These are phyloP conservation scores for Spodoptera exigua DNA, from an alignment of 2,888 invertebrate species.

Conservation along the genomic window DNA sequence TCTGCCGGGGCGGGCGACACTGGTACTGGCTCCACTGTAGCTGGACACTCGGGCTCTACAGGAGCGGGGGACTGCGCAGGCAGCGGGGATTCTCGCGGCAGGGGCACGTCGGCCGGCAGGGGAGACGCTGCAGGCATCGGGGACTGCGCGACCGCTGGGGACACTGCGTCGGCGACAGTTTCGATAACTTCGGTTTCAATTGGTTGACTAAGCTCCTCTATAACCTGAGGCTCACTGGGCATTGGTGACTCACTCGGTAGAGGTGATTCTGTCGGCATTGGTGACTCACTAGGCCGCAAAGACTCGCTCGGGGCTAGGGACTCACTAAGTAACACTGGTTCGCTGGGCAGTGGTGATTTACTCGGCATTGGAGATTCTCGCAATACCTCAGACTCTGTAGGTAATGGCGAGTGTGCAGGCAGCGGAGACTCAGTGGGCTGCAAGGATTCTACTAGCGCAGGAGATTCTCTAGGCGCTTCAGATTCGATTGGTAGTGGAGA, in stretches of 20 bases:
- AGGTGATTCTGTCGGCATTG: constrained; percentile 50
- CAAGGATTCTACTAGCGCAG: constrained; percentile 32
- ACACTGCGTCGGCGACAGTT: constrained; percentile 13
- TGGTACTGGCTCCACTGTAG: constrained; percentile 14
- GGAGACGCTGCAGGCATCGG: constrained; percentile 45
- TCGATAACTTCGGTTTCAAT: constrained; percentile 19
- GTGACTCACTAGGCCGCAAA: constrained; percentile 52
- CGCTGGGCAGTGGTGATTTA: constrained; percentile 54
- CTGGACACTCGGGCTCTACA: constrained; percentile 25
- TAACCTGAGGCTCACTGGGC: constrained; percentile 47
- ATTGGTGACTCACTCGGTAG: constrained; percentile 52
- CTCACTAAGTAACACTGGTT: constrained; percentile 54
- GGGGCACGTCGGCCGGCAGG: constrained; percentile 52
- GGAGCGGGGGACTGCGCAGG: constrained; percentile 36
- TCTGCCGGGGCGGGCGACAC: constrained; percentile 22
- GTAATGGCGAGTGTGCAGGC: constrained; percentile 45
- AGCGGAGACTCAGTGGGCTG: constrained; percentile 38
- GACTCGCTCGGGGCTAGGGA: constrained; percentile 49
- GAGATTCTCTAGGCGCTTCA: constrained; percentile 30
- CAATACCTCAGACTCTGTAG: constrained; percentile 50
- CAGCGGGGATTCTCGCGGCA: constrained; percentile 51
- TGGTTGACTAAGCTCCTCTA: constrained; percentile 31
- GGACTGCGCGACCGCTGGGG: constrained; percentile 11
- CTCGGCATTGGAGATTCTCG: constrained; percentile 53
- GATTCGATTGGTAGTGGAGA: constrained; percentile 30